Base-by-base conservation (phyloP, 2,113 vertebrate species). In the Spea bombifrons region DNA sequence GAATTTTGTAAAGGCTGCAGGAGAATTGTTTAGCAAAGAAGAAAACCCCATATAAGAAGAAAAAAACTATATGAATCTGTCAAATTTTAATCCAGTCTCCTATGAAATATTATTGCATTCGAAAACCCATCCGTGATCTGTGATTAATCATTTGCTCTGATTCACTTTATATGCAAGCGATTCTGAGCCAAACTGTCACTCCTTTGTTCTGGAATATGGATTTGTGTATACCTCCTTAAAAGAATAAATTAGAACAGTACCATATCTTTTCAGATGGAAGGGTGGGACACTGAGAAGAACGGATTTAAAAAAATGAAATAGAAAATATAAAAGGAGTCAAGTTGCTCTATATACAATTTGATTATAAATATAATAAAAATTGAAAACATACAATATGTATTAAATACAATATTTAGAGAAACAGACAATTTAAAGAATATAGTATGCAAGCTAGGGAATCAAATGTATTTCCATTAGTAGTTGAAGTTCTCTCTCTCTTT, bases 21-120 rank as follows among this genome's bases (percentile, higher is more conserved):
- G 73, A 79, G 86, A 90, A 89, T 88, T 85, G 87, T 87, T 89
- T 86, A 86, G 83, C 79, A 81, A 86, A 74, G 72, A 66, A 82
- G 86, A 86, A 84, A 87, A 90, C 90, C 90, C 87, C 84, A 84
- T 88, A 85, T 86, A 90, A 88, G 88, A 84, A 88, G 86, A 87
- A 85, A 84, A 81, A 86, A 86, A 87, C 83, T 76, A 78, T 84
- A 81, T 75, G 89, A 76, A 83, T 81, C 82, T 80, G 85, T 90
- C 86, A 85, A 83, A 89, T 89, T 89, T 86, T 88, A 90, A 88
- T 87, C 83, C 82, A 81, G 84, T 88, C 88, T 90, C 82, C 83
- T 82, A 66, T 85, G 87, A 89, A 88, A 82, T 90, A 90, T 89
- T 77, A 88, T 86, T 84, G 74, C 81, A 81, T 88, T 84, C 85